These are phyloP conservation scores for Australoheros facetus DNA, from an alignment of 2,797 vertebrate genomes.

Conservation along the genomic window DNA sequence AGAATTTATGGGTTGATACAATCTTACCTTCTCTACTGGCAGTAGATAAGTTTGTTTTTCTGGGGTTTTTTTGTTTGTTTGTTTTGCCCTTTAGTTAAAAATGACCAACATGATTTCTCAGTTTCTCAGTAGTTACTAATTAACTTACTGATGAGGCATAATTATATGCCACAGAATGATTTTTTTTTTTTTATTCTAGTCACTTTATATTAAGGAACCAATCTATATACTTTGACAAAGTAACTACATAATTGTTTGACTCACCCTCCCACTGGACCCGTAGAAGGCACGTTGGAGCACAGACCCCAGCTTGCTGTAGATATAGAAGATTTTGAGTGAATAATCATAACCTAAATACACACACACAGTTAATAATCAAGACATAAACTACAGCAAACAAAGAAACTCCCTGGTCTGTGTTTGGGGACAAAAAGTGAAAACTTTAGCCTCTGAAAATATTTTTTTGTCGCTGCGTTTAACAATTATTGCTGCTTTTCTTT, in stretches of 20 bases:
- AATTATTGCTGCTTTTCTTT: background rate
- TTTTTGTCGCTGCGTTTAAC: background rate
- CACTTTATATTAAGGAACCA: background rate
- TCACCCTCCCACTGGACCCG: constrained; percentile 85
- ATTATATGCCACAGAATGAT: accelerated
- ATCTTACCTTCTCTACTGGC: background rate
- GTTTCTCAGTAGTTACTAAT: background rate
- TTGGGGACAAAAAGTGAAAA: background rate
- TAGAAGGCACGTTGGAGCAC: constrained; percentile 87
- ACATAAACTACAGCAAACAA: background rate
- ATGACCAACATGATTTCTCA: background rate
- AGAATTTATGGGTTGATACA: background rate
- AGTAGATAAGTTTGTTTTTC: background rate
- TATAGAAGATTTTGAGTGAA: constrained; percentile 39
- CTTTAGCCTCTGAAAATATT: background rate
- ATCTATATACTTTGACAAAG: background rate
- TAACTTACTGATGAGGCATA: background rate
- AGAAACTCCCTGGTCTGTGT: background rate
- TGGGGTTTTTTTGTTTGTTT: background rate
- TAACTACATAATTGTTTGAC: constrained; percentile 26
- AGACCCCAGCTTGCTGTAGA: constrained; percentile 85
- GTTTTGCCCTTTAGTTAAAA: background rate
- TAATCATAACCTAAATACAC: background rate
- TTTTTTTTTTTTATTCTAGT: background rate
- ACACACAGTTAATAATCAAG: background rate